Base-by-base conservation (phyloP, 2,797 vertebrate species). In the Crocidura indochinensis region DNA sequence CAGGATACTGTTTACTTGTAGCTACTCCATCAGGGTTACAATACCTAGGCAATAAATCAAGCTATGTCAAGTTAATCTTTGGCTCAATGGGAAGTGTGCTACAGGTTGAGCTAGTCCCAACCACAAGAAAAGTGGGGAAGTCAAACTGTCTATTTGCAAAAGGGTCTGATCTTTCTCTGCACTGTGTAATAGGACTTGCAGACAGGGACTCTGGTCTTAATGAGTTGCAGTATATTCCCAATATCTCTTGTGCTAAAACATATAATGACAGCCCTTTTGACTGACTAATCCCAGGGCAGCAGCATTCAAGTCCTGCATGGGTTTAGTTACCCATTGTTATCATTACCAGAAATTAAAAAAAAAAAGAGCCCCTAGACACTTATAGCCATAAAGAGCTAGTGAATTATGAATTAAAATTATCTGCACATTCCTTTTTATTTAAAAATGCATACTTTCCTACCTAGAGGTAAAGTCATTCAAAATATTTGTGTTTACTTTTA, bases 381-480 rank as follows among this genome's bases (percentile, higher is more conserved):
- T 10, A 1, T 75, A 46, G 3, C 53, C 15, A 4, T n/a, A 46
- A 84, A 31, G 53, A 67, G 74, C 49, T 62, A 89, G 15, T 20
- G 88, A 64, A 87, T 24, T 83, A 27, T 82, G 78, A 71, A 51
- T 65, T 94, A 15, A 51, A n/a, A 73, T 86, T 91, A 77, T 87
- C 71, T 71, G n/a, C 22, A 77, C 19, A 78, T 81, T 75, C 0
- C 2, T 12, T 84, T 84, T 17, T 78, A n/a, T 67, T 71, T 67
- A 90, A 92, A 73, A 71, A 49, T 67, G n/a, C 38, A 73, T 20
- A 44, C 2, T 83, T 94, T 88, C 93, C 44, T 69, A 79, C 15
- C n/a, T 74, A 88, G 12, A 80, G 24, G 24, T 72, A 87, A 95
- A 90, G 49, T 3, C 51, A 84, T 2, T 89, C n/a, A 76, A 72